Evolutionary conservation across 2,797 vertebrate species (phyloP).

Genomic region (Eulemur albifrons): DNA sequence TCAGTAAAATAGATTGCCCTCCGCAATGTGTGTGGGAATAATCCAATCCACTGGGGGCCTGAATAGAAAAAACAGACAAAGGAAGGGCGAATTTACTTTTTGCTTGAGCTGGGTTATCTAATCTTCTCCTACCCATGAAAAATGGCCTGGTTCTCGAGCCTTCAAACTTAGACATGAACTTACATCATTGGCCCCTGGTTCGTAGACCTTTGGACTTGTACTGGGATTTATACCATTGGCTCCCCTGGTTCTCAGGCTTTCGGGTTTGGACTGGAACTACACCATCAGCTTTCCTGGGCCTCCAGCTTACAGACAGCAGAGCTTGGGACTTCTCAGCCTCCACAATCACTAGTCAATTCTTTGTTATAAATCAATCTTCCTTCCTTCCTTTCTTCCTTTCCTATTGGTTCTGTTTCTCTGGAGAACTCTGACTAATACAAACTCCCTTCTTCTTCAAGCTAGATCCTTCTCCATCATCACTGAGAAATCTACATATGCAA

Average conservation of each 20-base stretch:
- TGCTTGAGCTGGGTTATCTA: neutral
- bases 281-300: neutral
- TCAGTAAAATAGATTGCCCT: neutral
- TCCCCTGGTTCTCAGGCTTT: neutral
- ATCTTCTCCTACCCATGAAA: neutral
- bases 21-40: neutral
- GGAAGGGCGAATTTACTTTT: neutral
- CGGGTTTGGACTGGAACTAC: neutral
- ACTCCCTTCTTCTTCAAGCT: neutral
- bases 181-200: neutral
- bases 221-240: neutral
- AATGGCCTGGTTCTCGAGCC: neutral
- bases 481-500: neutral
- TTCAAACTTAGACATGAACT: neutral
- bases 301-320: neutral
- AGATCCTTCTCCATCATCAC: neutral
- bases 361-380: too few species aligned
- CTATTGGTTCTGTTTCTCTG: neutral
- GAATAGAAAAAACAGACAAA: neutral
- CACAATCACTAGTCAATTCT: neutral
- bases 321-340: neutral
- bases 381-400: too few species aligned
- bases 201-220: neutral
- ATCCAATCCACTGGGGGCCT: neutral
- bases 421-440: neutral